phyloP scores from a whole-genome alignment of 2,797 vertebrate genomes.

The Staurois parvus region DNA sequence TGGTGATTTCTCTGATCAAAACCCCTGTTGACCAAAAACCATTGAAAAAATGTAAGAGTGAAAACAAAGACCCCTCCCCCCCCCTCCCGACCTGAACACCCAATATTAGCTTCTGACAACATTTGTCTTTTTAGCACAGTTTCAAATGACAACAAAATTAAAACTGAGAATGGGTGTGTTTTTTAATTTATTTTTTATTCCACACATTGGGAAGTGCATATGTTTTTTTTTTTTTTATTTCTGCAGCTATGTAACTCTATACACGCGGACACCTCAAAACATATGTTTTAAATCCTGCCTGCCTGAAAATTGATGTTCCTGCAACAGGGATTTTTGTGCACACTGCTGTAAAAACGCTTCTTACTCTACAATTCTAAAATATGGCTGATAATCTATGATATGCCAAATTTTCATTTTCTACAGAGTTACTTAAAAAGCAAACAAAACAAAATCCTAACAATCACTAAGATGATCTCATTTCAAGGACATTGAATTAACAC shows the following conservation, averaged over 20 bases:
- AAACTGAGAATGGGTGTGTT: slow-evolving; percentile 16
- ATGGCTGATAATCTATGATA: background rate
- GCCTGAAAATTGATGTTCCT: slow-evolving; percentile 34
- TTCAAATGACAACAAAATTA: slow-evolving; percentile 48
- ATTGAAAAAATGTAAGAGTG: background rate
- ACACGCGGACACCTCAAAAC: slow-evolving; percentile 47
- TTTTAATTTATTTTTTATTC: slow-evolving; percentile 13
- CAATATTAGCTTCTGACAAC: background rate
- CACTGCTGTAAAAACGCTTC: background rate
- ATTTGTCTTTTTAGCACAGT: slow-evolving; percentile 50
- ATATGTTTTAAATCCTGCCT: slow-evolving; percentile 55
- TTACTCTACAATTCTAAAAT: background rate
- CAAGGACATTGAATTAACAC: background rate
- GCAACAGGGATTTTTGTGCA: slow-evolving; percentile 17
- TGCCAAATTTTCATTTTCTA: background rate
- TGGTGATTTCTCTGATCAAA: slow-evolving; percentile 29
- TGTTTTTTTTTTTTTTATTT: slow-evolving; percentile 7
- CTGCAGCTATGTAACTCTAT: slow-evolving; percentile 51
- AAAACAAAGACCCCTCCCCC: background rate
- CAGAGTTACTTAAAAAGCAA: background rate
- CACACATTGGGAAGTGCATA: slow-evolving; percentile 9
- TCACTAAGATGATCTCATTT: background rate
- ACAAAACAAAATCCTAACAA: background rate
- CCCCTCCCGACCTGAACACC: background rate
- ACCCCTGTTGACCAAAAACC: background rate